Conservation (phyloP, 2,113 vertebrate genomes). For the Mormyrus lacerda region DNA sequence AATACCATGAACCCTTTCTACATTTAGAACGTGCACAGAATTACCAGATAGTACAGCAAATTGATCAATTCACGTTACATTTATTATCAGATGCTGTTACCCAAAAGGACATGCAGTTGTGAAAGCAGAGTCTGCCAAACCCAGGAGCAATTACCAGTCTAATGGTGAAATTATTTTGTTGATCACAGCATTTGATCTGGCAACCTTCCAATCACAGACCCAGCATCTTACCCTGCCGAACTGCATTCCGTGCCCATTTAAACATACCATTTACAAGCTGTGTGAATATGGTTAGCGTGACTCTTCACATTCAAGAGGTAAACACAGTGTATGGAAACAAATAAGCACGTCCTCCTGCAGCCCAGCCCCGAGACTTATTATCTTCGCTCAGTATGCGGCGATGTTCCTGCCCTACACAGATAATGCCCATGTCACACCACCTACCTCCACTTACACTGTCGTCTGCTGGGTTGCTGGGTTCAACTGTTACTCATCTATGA, state of each 20-base stretch:
- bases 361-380: constrained; percentile 1
- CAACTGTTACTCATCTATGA: not conserved
- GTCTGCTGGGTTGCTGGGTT: not conserved
- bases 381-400: constrained; percentile 21
- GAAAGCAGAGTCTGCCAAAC: not conserved
- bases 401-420: constrained; percentile 19
- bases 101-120: not conserved
- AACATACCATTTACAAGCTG: not conserved
- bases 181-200: not conserved
- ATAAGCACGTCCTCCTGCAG: not conserved
- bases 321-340: not conserved
- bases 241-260: not conserved
- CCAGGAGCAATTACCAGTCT: not conserved
- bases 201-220: not conserved
- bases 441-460: not conserved
- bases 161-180: not conserved
- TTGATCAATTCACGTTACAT: not conserved
- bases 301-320: not conserved
- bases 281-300: not conserved
- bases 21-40: not conserved
- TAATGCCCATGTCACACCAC: constrained; percentile 23
- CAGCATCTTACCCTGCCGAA: not conserved
- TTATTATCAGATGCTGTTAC: not conserved
- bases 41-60: not conserved
- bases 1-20: not conserved